Base-by-base conservation (phyloP, 2,797 vertebrate genomes). In the Salmo trutta region DNA sequence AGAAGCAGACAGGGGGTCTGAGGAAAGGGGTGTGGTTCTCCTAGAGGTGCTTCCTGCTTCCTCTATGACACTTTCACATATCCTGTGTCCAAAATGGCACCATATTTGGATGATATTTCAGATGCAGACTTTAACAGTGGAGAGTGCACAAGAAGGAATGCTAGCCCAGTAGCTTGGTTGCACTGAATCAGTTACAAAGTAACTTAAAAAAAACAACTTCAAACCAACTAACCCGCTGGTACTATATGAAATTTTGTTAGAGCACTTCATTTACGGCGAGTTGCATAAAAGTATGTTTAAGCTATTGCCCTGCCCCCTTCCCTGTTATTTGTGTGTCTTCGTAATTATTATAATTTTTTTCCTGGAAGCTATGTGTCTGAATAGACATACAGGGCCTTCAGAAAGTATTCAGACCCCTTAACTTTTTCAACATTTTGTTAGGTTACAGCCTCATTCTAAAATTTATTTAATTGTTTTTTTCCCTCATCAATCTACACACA, bases 261-360 rank as follows among this genome's bases (percentile, higher is more conserved):
- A 88, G 91, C 89, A 93, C 92, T 93, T 94, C 91, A 93, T 90
- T 88, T 86, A 77, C 71, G 92, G 91, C 86, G 89, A 75, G 88
- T 83, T 89, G 84, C 85, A 85, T 86, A 90, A 77, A 81, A 89
- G 80, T 83, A 86, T 88, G 88, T 90, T 87, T 90, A 90, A 93
- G 91, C 91, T 93, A 92, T 91, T 85, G 90, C 86, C 83, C 91
- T 10, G 86, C 89, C 84, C 88, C 87, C 83, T 85, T 91, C 88
- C 90, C 84, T 88, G 75, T 82, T 91, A 88, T 91, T 88, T 92
- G 89, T 91, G 88, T 84, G 88, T 91, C 86, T 93, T 87, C 92
- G 85, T 91, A 93, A 12, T 12, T 47, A 47, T 47, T 89, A 87
- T 90, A 85, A 31, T 51, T 88, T 86, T 83, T 93, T 93, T 88